Evolutionary conservation across 2,888 invertebrate species (phyloP).

Genomic region (Selenia dentaria): DNA sequence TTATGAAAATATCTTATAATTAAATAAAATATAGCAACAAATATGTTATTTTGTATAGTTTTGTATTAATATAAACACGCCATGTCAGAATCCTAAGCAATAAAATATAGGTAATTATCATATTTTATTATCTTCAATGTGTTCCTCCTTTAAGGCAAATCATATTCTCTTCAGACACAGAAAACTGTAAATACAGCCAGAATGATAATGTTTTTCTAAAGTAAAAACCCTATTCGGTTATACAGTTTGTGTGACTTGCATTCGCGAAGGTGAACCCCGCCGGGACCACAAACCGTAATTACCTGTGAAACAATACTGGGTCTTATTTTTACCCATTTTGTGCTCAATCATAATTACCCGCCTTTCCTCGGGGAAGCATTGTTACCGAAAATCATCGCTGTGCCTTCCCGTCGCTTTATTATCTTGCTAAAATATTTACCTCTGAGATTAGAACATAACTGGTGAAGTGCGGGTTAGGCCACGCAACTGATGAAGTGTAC

Average conservation of each 20-base stretch:
- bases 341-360: slow-evolving; percentile 83
- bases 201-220: slow-evolving; percentile 12
- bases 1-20: no score
- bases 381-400: slow-evolving; percentile 66
- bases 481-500: no score
- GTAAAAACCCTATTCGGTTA: background rate
- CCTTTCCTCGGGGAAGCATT: slow-evolving; percentile 69
- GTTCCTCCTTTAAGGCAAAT: no score
- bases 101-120: no score
- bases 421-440: slow-evolving; percentile 54
- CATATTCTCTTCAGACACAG: no score
- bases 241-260: slow-evolving; percentile 63
- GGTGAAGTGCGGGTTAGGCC: background rate
- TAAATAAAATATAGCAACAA: no score
- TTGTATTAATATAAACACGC: no score
- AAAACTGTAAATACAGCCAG: background rate
- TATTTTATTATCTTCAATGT: no score
- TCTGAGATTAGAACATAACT: slow-evolving; percentile 23
- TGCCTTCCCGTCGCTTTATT: slow-evolving; percentile 52
- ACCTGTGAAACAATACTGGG: slow-evolving; percentile 77
- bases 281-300: slow-evolving; percentile 83
- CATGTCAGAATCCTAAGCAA: no score
- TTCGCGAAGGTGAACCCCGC: slow-evolving; percentile 46
- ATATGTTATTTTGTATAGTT: no score
- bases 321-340: slow-evolving; percentile 82